Base-by-base conservation (phyloP, 2,797 vertebrate species). In the Tenualosa thibaudeaui region DNA sequence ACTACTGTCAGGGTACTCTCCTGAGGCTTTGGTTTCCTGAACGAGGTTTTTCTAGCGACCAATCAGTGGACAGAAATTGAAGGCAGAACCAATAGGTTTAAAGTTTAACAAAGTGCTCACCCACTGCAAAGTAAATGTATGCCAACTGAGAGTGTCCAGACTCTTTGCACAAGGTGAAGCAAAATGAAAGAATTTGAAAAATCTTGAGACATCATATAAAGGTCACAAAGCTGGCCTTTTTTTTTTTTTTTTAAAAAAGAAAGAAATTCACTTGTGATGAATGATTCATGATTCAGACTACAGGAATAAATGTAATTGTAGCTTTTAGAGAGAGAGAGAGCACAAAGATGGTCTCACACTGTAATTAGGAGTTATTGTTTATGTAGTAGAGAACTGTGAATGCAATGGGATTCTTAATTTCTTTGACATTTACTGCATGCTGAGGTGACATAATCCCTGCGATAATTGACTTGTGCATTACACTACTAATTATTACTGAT, bases 371-470 rank as follows among this genome's bases (percentile, higher is more conserved):
- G 58, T 78, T 78, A 46, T 46, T 78, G 71, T 78, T 43, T 78
- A 78, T 40, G 46, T 22, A 31, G 17, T 56, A 1, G 54, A 78
- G 71, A 78, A 46, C 71, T 78, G 17, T 13, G 65, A 78, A 43
- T 9, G 40, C 40, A 43, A 78, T 46, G 19, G 5, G 2, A 46
- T 19, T 78, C 31, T 46, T 78, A 78, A 78, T 78, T 78, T 78
- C 71, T 46, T 78, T 78, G 71, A 78, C 71, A 22, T 43, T 78
- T 78, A 78, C 71, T 78, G 37, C 71, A 78, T n/a, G 3, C 71
- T 43, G 40, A 75, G 68, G 68, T 78, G 40, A 78, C 40, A 19
- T 19, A 78, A 78, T 78, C 71, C 40, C 71, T 78, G 40, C 2
- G 7, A 46, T 46, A 78, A 78, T 78, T 46, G 71, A 78, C 37